Base-by-base conservation (phyloP, 2,888 invertebrate genomes). In the Gymnocheta viridis region DNA sequence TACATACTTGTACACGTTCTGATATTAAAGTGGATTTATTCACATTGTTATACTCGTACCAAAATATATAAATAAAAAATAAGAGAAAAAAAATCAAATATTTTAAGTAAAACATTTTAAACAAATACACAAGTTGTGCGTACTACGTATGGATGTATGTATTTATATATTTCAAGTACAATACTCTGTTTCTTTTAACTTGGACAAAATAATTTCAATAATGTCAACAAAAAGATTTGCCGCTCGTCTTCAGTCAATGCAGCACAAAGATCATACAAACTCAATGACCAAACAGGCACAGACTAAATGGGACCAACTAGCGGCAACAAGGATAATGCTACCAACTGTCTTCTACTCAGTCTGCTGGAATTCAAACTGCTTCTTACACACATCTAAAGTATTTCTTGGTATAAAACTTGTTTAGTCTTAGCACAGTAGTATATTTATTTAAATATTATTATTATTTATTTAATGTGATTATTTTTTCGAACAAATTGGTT, bases 151-250 rank as follows among this genome's bases (percentile, higher is more conserved):
- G n/a, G n/a, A n/a, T n/a, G 10, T 32, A 44, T 51, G 60, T 54
- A 32, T 82, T 69, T 49, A 22, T 49, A 24, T 60, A 35, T 67
- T 19, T 12, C 7, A 66, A 22, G 14, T 44, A 64, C 47, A 72
- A 72, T 47, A 56, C 70, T 79, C 72, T 70, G 69, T 79, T 74
- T 69, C 51, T 58, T 82, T 62, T 14, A 78, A 82, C 58, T 79
- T 72, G 58, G 35, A 76, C 73, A 72, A 70, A 85, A 82, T 82
- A 82, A 85, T 82, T 84, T 77, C 73, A 85, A 82, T 70, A 82
- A 82, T 85, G 67, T 81, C 64, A 73, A 85, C 85, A 80, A 82
- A 79, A 76, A 81, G 82, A 81, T 77, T 69, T 79, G 77, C 85
- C 82, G 82, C 74, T 62, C 66, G 58, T 82, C 69, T 69, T 81